Percentiles rank a stretch among this genome's conserved stretches.
Evolutionary conservation across 2,888 invertebrate species (phyloP).

Genomic region (Amblyjoppa fuscipennis): DNA sequence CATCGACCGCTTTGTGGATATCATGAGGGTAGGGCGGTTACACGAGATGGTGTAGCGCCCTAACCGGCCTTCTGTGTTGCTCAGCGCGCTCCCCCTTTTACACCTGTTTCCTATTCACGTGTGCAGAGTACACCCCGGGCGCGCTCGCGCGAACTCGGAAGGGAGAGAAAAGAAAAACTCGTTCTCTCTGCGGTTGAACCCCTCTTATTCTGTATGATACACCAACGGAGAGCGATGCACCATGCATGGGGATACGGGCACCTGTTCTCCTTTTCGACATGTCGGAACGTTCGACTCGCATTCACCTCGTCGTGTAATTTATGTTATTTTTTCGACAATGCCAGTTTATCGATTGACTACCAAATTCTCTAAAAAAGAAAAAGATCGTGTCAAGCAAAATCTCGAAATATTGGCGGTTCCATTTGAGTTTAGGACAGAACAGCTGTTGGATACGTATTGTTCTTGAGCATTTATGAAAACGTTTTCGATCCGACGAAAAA

Average conservation of each 20-base stretch:
- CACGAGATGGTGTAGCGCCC: slow-evolving; percentile 31
- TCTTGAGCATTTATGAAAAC: too few relatives aligned
- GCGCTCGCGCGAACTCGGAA: slow-evolving; percentile 1
- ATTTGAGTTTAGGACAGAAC: too few relatives aligned
- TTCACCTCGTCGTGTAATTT: slow-evolving; percentile 8
- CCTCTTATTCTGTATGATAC: slow-evolving; percentile 30
- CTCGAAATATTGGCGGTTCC: too few relatives aligned
- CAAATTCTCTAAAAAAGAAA: background rate
- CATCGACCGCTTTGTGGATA: slow-evolving; percentile 65
- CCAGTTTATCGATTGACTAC: background rate
- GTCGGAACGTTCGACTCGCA: slow-evolving; percentile 16
- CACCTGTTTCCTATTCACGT: slow-evolving; percentile 72
- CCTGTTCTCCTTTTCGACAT: slow-evolving; percentile 53
- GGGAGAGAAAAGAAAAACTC: slow-evolving; percentile 54
- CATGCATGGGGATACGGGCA: slow-evolving; percentile 33
- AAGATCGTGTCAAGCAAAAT: too few relatives aligned
- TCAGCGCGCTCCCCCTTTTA: slow-evolving; percentile 48
- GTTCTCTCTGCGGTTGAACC: slow-evolving; percentile 36
- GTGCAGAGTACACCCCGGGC: slow-evolving; percentile 32
- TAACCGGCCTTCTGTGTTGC: slow-evolving; percentile 39
- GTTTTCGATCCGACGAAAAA: too few relatives aligned
- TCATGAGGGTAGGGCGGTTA: slow-evolving; percentile 48
- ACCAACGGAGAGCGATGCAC: slow-evolving; percentile 52
- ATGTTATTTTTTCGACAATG: background rate
- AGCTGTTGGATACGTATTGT: too few relatives aligned